phyloP scores from a whole-genome alignment of 2,888 invertebrate genomes.

The Drosophila ezoana region DNA sequence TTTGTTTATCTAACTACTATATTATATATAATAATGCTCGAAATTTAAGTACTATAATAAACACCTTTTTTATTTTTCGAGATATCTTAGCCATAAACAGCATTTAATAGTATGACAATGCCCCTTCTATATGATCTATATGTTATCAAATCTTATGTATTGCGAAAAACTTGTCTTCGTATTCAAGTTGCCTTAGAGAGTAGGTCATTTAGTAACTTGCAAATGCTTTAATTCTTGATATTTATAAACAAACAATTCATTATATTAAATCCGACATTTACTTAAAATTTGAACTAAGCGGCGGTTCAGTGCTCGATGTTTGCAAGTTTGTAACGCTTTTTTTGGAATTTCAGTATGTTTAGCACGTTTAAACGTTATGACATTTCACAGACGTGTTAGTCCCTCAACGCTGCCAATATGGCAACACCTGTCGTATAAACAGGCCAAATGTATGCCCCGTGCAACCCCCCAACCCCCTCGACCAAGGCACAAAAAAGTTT shows the following conservation, averaged over 20 bases:
- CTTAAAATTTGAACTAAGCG: slow-evolving; percentile 14
- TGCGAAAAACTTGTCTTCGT: too few species aligned
- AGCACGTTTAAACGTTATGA: slow-evolving; percentile 83
- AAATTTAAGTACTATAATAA: too few species aligned
- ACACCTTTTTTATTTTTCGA: too few species aligned
- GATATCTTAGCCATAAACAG: too few species aligned
- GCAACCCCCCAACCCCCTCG: not conserved
- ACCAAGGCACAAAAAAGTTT: slow-evolving; percentile 38
- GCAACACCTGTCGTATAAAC: slow-evolving; percentile 79
- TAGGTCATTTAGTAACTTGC: not conserved
- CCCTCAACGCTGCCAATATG: slow-evolving; percentile 68
- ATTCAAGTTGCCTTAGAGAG: too few species aligned
- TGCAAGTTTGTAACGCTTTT: slow-evolving; percentile 27
- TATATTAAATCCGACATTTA: not conserved
- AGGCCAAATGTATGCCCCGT: slow-evolving; percentile 38
- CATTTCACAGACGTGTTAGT: slow-evolving; percentile 78
- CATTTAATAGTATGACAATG: too few species aligned
- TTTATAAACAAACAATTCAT: not conserved
- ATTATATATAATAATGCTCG: too few species aligned
- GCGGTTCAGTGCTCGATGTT: slow-evolving; percentile 10
- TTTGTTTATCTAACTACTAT: too few species aligned
- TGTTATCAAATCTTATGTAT: too few species aligned
- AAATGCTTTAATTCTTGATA: not conserved
- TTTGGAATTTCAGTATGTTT: slow-evolving; percentile 64
- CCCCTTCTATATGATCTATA: too few species aligned